Percentiles rank a stretch among this genome's conserved stretches.
Conservation (phyloP, 2,888 invertebrate genomes). For the Tipula helvola region DNA sequence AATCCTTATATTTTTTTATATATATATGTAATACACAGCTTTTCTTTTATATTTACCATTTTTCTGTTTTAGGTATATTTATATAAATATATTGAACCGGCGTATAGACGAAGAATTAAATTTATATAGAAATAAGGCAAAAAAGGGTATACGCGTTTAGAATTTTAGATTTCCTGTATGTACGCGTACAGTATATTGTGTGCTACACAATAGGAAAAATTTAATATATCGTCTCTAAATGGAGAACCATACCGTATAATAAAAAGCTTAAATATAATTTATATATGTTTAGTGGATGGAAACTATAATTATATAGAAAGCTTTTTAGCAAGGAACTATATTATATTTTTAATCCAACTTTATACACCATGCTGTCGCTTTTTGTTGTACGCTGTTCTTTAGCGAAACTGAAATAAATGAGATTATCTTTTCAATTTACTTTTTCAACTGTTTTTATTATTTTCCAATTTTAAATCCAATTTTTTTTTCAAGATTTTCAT, state of each 20-base stretch:
- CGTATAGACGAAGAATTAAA: background rate
- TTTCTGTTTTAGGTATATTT: background rate
- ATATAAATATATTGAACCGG: background rate
- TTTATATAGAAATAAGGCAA: background rate
- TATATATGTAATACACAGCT: background rate
- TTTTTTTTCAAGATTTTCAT: background rate
- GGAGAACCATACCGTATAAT: background rate
- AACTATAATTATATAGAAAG: background rate
- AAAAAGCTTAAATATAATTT: background rate
- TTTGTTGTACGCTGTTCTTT: background rate
- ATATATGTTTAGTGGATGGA: background rate
- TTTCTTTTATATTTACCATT: background rate
- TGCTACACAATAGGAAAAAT: background rate
- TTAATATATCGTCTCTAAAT: background rate
- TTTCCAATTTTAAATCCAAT: background rate
- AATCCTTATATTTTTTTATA: background rate
- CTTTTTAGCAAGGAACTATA: background rate
- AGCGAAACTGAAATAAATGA: background rate
- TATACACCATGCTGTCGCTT: background rate
- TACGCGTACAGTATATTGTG: background rate
- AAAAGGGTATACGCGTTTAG: slow-evolving; percentile 4
- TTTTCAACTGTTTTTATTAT: background rate
- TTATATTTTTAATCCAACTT: background rate
- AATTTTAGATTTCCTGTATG: background rate
- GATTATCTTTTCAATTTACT: slow-evolving; percentile 4